Base-by-base conservation (phyloP, 1,140 invertebrate species). In the Scaptomyza montana region DNA sequence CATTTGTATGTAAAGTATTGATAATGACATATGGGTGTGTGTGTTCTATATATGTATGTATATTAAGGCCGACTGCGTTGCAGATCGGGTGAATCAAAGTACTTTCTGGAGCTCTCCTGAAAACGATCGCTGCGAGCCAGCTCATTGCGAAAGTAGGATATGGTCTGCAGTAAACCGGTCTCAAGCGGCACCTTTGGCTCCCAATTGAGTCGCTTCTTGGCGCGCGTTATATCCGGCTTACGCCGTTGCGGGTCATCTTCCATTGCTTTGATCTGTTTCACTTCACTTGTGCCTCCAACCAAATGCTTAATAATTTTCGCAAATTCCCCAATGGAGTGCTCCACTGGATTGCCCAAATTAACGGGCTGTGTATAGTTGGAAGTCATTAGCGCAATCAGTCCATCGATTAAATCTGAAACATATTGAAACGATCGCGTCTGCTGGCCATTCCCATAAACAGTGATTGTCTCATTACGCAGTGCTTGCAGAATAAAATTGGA, bases 391-490 rank as follows among this genome's bases (percentile, higher is more conserved):
- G 95, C 93, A 33, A 99, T 95, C 8, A 99, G 92, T 0, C 99
- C 99, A 89, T 99, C 97, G 0, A 99, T 97, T 57, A 99, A 93
- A 94, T 99, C 99, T 16, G 96, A 97, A 8, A 99, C 97, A 91
- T 99, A 99, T 92, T 99, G 99, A 93, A 99, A 99, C 1, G 98
- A 99, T 54, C 99, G 93, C 0, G 99, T 99, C 93, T 99, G 98
- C 77, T 96, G 96, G 16, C 99, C 99, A 91, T 96, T 96, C 1
- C 99, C 99, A 92, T 99, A 99, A 19, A 98, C 97, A 0, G 98
- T 99, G 45, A 99, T 98, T 6, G 97, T 96, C 90, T 99, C 94
- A 92, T 98, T 97, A 91, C 98, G 96, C 54, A 99, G 92, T 6
- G 98, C 97, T 93, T 99, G 99, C 50, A 99, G 94, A 74, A 99